Conservation (phyloP, 92 coral and sea anemone species). For the Scolanthus callimorphus region DNA sequence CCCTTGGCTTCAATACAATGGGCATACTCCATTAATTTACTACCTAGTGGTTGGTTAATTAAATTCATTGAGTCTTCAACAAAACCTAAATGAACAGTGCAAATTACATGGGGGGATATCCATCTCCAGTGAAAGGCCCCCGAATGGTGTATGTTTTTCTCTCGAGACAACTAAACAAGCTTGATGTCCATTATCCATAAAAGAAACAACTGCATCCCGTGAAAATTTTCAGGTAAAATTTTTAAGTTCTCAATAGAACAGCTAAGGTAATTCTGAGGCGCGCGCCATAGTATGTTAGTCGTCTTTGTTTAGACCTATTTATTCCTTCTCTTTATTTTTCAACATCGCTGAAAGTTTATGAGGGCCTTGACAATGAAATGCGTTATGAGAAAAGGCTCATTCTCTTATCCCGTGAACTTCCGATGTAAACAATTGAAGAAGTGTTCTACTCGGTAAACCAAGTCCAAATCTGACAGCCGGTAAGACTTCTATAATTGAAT, state of each 20-base stretch:
- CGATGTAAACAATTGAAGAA: neutral
- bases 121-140: conserved; percentile 8
- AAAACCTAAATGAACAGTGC: conserved; percentile 42
- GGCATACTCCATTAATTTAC: conserved; percentile 3
- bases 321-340: neutral
- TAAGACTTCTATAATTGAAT: neutral
- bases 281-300: too few species aligned
- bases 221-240: too few species aligned
- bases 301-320: too few species aligned
- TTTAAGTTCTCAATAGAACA: too few species aligned
- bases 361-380: neutral
- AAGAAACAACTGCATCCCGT: too few species aligned
- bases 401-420: neutral
- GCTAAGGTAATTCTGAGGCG: too few species aligned
- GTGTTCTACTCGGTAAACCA: neutral
- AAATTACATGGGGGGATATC: conserved; percentile 20
- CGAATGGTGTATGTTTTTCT: neutral
- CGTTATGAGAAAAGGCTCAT: neutral
- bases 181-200: too few species aligned
- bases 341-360: neutral
- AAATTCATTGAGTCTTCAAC: conserved; percentile 32
- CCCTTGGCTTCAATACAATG: conserved; percentile 14
- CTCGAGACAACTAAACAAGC: too few species aligned
- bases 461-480: neutral
- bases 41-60: conserved; percentile 30